Evolutionary conservation across 2,888 invertebrate genomes (phyloP).

Genomic region (Podabrus alpinus): DNA sequence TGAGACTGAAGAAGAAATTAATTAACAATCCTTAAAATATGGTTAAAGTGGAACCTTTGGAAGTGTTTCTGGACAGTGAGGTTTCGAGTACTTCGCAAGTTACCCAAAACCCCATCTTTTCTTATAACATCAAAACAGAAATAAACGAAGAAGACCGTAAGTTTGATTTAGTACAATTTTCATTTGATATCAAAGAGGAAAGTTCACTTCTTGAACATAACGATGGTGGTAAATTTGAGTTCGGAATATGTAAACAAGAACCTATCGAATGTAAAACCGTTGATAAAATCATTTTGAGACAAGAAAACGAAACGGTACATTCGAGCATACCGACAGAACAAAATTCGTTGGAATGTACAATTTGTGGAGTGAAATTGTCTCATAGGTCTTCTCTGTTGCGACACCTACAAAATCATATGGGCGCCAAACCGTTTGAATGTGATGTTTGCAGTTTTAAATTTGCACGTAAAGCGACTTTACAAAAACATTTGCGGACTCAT

Average conservation of each 20-base stretch:
- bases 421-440: constrained; percentile 58
- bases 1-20: not conserved
- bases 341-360: not conserved
- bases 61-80: not conserved
- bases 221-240: not conserved
- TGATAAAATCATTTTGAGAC: not conserved
- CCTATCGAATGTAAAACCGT: not conserved
- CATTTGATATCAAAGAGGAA: not conserved
- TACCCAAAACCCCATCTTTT: not conserved
- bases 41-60: not conserved
- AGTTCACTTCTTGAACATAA: not conserved
- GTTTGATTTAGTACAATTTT: not conserved
- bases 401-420: constrained; percentile 48
- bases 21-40: not conserved
- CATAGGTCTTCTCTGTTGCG: not conserved
- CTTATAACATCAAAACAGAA: not conserved
- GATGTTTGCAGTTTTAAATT: constrained; percentile 59
- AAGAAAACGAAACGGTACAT: not conserved
- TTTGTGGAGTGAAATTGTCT: not conserved
- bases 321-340: not conserved
- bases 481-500: constrained; percentile 37
- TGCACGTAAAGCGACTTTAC: constrained; percentile 57
- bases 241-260: not conserved
- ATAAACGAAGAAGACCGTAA: not conserved
- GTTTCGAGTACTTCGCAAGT: not conserved